These are phyloP conservation scores for Enteromius viviparus DNA, from an alignment of 2,797 vertebrate genomes.

Conservation along the genomic window DNA sequence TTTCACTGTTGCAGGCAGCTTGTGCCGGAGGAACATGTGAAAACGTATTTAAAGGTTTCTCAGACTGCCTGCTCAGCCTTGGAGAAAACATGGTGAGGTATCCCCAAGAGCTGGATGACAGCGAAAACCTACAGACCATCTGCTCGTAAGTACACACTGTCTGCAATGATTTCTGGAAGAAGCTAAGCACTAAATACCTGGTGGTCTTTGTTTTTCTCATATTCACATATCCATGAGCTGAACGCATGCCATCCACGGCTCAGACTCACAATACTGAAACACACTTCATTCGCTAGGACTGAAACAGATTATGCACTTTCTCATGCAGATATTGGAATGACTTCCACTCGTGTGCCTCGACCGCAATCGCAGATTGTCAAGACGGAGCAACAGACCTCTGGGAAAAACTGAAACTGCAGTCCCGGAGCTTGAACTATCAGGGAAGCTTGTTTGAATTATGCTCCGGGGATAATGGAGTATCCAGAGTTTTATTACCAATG, in stretches of 20 bases:
- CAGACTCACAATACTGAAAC: background rate
- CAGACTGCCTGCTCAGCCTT: slow-evolving; percentile 86
- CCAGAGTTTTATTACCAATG: slow-evolving; percentile 62
- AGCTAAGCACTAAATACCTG: background rate
- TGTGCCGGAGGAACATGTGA: slow-evolving; percentile 81
- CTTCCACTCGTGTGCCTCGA: slow-evolving; percentile 86
- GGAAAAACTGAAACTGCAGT: slow-evolving; percentile 87
- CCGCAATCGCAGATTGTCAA: slow-evolving; percentile 86
- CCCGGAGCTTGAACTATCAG: slow-evolving; percentile 86
- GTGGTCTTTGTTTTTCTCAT: background rate
- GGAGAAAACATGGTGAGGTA: slow-evolving; percentile 86
- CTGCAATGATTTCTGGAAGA: background rate
- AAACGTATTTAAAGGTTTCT: slow-evolving; percentile 87
- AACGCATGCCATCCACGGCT: background rate
- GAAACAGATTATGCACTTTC: slow-evolving; percentile 5
- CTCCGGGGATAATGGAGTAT: slow-evolving; percentile 76
- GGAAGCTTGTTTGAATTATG: slow-evolving; percentile 89
- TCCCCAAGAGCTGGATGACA: slow-evolving; percentile 84
- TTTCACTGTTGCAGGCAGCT: slow-evolving; percentile 82
- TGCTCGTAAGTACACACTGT: slow-evolving; percentile 78
- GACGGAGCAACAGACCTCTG: slow-evolving; percentile 86
- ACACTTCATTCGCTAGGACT: background rate
- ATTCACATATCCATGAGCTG: background rate
- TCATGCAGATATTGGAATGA: slow-evolving; percentile 84
- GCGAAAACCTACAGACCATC: slow-evolving; percentile 78